Conservation (phyloP, 2,888 invertebrate genomes). For the Villa cingulata region DNA sequence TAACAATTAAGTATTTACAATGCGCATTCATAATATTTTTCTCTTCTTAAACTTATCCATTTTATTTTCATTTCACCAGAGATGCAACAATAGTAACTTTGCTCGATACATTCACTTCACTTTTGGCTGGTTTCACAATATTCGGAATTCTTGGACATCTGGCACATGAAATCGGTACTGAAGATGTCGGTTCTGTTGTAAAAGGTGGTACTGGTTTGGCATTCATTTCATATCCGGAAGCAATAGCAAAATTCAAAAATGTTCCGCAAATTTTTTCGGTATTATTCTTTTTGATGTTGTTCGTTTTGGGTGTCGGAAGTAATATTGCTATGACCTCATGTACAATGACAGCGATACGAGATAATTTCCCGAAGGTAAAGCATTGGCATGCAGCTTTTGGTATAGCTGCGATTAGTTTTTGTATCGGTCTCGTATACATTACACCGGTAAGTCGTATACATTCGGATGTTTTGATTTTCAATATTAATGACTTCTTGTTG, state of each 20-base stretch:
- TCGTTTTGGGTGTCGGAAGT: constrained; percentile 41
- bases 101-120: constrained; percentile 42
- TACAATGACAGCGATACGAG: constrained; percentile 38
- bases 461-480: background rate
- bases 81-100: constrained; percentile 44
- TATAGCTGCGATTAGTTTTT: constrained; percentile 39
- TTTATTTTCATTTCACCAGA: constrained; percentile 22
- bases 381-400: constrained; percentile 42
- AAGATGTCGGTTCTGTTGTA: constrained; percentile 39
- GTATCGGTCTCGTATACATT: constrained; percentile 46
- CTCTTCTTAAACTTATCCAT: too few relatives aligned
- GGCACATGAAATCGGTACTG: constrained; percentile 38
- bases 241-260: constrained; percentile 40
- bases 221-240: constrained; percentile 45
- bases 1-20: too few relatives aligned
- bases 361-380: constrained; percentile 35
- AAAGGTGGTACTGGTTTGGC: constrained; percentile 42
- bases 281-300: constrained; percentile 43
- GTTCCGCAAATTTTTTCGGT: constrained; percentile 44
- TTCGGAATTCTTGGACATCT: constrained; percentile 44
- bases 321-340: constrained; percentile 39
- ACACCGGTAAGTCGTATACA: constrained; percentile 44
- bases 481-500: too few relatives aligned
- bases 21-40: too few relatives aligned
- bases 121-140: constrained; percentile 44